Conservation (phyloP, 2,888 invertebrate species). For the Gibbula magus region DNA sequence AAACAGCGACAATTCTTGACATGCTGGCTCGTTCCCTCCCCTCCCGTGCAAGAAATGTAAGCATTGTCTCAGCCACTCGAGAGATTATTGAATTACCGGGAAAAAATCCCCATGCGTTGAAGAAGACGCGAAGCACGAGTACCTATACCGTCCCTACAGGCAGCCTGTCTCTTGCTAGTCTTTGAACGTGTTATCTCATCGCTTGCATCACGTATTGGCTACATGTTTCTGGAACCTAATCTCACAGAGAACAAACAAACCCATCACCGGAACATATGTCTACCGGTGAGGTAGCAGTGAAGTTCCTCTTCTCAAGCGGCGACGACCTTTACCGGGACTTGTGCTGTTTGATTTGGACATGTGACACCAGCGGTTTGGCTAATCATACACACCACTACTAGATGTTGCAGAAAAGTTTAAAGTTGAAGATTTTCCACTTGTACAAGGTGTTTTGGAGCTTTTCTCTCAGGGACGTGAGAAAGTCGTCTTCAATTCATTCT, state of each 20-base stretch:
- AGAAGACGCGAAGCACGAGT: neutral
- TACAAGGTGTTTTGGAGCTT: too few relatives aligned
- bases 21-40: neutral
- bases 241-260: slow-evolving; percentile 3
- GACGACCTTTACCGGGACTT: neutral
- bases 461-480: too few relatives aligned
- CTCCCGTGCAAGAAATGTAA: neutral
- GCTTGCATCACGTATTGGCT: slow-evolving; percentile 4
- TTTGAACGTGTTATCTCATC: neutral
- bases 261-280: neutral
- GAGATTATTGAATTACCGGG: neutral
- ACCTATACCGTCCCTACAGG: neutral
- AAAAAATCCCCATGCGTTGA: neutral
- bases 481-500: too few relatives aligned
- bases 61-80: neutral
- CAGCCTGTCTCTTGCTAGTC: neutral
- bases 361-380: neutral
- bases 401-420: neutral
- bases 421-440: neutral
- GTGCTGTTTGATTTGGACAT: neutral
- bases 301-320: neutral
- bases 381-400: neutral
- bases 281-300: neutral
- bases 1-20: neutral
- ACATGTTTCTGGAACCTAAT: slow-evolving; percentile 1